A percentile compares a stretch with the other conserved stretches of the same genome.
Conservation (phyloP, 30 jellyfish, hydroid and myxozoan species). For the Turritopsis rubra region DNA sequence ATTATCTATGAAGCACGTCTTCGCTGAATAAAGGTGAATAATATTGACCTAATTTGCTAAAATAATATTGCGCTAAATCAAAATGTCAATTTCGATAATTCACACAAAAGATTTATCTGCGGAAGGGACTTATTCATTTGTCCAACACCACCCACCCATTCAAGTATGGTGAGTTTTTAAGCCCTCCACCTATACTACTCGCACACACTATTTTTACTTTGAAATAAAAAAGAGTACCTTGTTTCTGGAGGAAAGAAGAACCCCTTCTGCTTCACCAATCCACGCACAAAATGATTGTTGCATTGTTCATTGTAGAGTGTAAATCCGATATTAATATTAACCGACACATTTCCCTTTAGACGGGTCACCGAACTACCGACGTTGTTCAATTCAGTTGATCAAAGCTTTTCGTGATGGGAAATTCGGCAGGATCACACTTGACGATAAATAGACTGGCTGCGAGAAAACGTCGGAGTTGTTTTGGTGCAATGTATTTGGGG, state of each 20-base stretch:
- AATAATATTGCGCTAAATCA: no score
- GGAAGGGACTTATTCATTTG: no score
- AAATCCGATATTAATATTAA: not conserved
- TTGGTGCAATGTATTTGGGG: no score
- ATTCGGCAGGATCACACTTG: conserved; percentile 27
- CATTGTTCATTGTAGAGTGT: not conserved
- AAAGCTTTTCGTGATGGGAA: conserved; percentile 20
- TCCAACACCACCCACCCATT: not conserved
- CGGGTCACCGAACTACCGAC: conserved; percentile 32
- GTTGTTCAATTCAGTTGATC: conserved; percentile 13
- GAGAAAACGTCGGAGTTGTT: no score
- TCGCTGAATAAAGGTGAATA: no score
- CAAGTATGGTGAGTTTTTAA: not conserved
- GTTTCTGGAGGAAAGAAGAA: not conserved
- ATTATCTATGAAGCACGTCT: no score
- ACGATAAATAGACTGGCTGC: no score
- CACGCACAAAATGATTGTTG: not conserved
- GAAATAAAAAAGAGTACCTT: not conserved
- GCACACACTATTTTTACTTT: not conserved
- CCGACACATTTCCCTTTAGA: conserved; percentile 18
- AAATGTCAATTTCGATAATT: no score
- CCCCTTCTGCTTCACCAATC: not conserved
- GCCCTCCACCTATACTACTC: not conserved
- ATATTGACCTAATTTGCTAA: no score
- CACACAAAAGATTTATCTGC: no score